These are phyloP conservation scores for Sinelater perroti DNA, from an alignment of 2,888 invertebrate genomes.

Conservation along the genomic window DNA sequence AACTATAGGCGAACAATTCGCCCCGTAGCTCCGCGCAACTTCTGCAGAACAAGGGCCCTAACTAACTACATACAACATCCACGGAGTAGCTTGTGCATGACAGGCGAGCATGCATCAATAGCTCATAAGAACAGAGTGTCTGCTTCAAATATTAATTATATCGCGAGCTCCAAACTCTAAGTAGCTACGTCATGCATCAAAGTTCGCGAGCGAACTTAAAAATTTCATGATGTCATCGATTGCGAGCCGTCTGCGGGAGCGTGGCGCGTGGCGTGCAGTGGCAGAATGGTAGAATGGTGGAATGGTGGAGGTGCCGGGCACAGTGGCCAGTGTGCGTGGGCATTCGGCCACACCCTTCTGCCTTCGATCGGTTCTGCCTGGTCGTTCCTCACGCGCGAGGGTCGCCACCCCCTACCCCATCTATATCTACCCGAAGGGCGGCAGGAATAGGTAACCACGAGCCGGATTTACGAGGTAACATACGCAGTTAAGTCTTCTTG, in stretches of 20 bases:
- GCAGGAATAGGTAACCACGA: constrained; percentile 52
- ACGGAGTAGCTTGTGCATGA: constrained; percentile 42
- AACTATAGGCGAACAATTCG: constrained; percentile 47
- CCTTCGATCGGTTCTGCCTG: constrained; percentile 62
- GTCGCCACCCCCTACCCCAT: constrained; percentile 51
- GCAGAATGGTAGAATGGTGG: no score
- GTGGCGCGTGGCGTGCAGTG: no score
- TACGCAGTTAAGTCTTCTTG: constrained; percentile 29
- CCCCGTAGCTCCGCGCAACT: constrained; percentile 44
- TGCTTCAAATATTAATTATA: constrained; percentile 49
- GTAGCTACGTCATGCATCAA: constrained; percentile 11
- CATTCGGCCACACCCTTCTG: constrained; percentile 59
- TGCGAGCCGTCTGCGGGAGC: no score
- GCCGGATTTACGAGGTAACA: constrained; percentile 44
- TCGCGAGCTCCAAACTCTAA: constrained; percentile 41
- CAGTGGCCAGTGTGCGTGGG: constrained; percentile 57
- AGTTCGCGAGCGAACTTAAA: constrained; percentile 1
- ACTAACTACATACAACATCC: constrained; percentile 41
- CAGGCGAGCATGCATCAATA: constrained; percentile 49
- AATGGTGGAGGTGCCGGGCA: constrained; percentile 38
- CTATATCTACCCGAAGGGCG: constrained; percentile 47
- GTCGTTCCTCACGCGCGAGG: constrained; percentile 60
- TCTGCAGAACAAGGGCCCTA: constrained; percentile 43
- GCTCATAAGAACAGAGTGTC: constrained; percentile 45
- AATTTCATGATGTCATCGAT: constrained; percentile 3